Base-by-base conservation (phyloP, 30 jellyfish, hydroid and myxozoan genomes). In the Aurelia aurita region DNA sequence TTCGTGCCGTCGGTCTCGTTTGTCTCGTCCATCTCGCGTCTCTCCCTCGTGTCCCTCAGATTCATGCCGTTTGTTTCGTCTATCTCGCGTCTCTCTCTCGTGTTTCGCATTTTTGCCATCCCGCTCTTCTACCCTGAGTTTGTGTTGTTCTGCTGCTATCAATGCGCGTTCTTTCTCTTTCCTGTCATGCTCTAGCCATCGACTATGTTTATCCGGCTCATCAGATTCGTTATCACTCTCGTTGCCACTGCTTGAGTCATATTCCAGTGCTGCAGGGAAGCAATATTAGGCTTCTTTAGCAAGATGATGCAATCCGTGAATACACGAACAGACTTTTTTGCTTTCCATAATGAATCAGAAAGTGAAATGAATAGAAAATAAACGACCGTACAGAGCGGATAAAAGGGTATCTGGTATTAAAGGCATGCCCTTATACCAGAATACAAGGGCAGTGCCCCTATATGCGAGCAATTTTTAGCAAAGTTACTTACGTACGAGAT, bases 211-310 rank as follows among this genome's bases (percentile, higher is more conserved):
- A 13, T 63, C 68, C 39, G 83, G 57, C 22, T 81, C 91, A 15
- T 81, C 91, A 13, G 91, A 72, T 68, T 81, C 91, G 46, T 81
- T 84, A 68, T 90, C 97, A 14, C 90, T 83, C 35, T 90, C 97
- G 45, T 80, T 74, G 39, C 90, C 97, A 82, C 97, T 90, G 61
- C 91, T 84, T 5, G 97, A 74, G 39, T 72, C 90, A 23, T 81
- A 90, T 10, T 80, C 97, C 74, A 81, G 55, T 10, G 95, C 97
- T 90, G 69, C 15, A 80, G 34, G 35, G 51, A 39, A 0, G 51
- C 51, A 39, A 39, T 39, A 5, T 39, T 4, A 9, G 1, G 13
- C 13, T 39, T n/a, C 0, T 8, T 39, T 39, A 39, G 15, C 51
- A 39, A 39, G 51, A 9, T 39, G 15, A 39, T 39, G 51, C 51